phyloP scores from a whole-genome alignment of 1,140 invertebrate species.

The Protaetia brevitarsis region DNA sequence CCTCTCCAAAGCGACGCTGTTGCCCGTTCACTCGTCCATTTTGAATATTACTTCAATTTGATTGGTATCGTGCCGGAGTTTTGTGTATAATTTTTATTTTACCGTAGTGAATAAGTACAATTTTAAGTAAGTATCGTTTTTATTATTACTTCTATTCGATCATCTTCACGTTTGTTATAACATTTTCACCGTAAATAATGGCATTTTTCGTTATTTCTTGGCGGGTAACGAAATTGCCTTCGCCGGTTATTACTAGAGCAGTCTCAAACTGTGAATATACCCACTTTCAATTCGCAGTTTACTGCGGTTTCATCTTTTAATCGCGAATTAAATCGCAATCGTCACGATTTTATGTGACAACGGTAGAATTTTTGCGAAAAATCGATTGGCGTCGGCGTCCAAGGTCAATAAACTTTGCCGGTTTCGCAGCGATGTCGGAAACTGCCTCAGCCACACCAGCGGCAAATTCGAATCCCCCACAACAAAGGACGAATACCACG shows the following conservation, averaged over 20 bases:
- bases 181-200: too few species aligned
- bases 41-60: conserved; percentile 13
- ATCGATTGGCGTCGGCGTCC: not conserved
- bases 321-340: too few species aligned
- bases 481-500: not conserved
- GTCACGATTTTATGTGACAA: too few species aligned
- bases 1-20: not conserved
- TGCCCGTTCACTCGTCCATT: not conserved
- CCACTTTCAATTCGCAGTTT: too few species aligned
- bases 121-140: not conserved
- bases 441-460: not conserved
- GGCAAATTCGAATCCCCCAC: not conserved
- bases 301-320: too few species aligned
- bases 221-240: too few species aligned
- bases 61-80: not conserved
- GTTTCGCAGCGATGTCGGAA: not conserved
- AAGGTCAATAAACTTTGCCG: conserved; percentile 1
- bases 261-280: too few species aligned
- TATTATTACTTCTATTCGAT: not conserved
- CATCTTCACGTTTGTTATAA: not conserved
- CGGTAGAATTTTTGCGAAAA: conserved; percentile 14
- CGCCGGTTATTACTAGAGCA: too few species aligned
- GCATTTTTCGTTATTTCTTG: too few species aligned
- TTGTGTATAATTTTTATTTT: conserved; percentile 5
- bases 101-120: conserved; percentile 1